A percentile compares a stretch with the other conserved stretches of the same genome.
Evolutionary conservation across 2,888 invertebrate genomes (phyloP).

Genomic region (Empis livida): DNA sequence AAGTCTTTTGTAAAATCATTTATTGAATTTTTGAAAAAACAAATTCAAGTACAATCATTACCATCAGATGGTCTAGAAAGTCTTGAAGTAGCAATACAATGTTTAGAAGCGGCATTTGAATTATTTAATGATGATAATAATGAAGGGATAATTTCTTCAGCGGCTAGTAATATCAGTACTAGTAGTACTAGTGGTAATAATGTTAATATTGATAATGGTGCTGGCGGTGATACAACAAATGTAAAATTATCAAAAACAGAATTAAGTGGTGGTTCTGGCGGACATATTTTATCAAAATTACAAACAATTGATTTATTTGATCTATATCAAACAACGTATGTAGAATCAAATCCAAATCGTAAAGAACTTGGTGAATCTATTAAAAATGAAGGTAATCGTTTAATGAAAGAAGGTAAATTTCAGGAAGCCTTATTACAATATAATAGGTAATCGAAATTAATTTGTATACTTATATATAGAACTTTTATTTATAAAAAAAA

Average conservation of each 20-base stretch:
- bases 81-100: slow-evolving; percentile 87
- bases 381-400: slow-evolving; percentile 75
- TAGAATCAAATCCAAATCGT: slow-evolving; percentile 39
- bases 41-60: slow-evolving; percentile 23
- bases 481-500: no score
- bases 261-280: slow-evolving; percentile 10
- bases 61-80: slow-evolving; percentile 32
- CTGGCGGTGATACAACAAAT: slow-evolving; percentile 9
- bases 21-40: slow-evolving; percentile 29
- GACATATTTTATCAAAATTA: slow-evolving; percentile 13
- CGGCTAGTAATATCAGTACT: background rate
- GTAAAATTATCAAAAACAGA: slow-evolving; percentile 1
- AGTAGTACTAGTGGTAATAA: background rate
- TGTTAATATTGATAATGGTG: no score
- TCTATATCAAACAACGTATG: slow-evolving; percentile 34
- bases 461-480: slow-evolving; percentile 1
- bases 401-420: slow-evolving; percentile 76
- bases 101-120: slow-evolving; percentile 81
- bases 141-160: slow-evolving; percentile 8
- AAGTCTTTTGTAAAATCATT: slow-evolving; percentile 32
- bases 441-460: slow-evolving; percentile 30
- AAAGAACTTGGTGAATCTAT: slow-evolving; percentile 64
- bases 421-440: slow-evolving; percentile 75
- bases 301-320: slow-evolving; percentile 36
- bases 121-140: slow-evolving; percentile 35